Percentiles rank a stretch among this genome's conserved stretches.
Conservation (phyloP, 2,888 invertebrate species). For the Sturmia bella region DNA sequence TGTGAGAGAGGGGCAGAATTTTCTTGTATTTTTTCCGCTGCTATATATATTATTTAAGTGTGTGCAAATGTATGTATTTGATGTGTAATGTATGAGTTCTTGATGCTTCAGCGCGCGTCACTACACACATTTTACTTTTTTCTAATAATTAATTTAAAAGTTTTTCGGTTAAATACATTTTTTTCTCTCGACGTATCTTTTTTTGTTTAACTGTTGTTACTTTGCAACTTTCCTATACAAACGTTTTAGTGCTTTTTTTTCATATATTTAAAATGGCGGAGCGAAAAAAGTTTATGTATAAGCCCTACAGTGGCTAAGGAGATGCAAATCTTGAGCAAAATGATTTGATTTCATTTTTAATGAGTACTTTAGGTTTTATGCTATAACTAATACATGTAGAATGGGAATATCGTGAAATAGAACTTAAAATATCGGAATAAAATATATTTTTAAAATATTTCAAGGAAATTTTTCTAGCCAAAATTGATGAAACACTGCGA, state of each 20-base stretch:
- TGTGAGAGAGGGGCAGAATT: conserved; percentile 20
- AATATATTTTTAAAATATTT: too few species aligned
- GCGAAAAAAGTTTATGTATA: neutral
- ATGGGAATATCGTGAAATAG: too few species aligned
- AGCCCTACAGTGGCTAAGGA: conserved; percentile 36
- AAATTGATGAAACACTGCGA: too few species aligned
- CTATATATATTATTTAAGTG: neutral
- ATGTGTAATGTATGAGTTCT: conserved; percentile 69
- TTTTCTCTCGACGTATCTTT: conserved; percentile 50
- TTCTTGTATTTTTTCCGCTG: conserved; percentile 6
- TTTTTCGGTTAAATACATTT: conserved; percentile 75
- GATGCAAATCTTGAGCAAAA: neutral
- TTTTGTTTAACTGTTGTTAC: conserved; percentile 36
- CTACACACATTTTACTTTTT: conserved; percentile 74
- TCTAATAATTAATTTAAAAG: conserved; percentile 81
- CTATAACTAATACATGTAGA: too few species aligned
- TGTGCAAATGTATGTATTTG: conserved; percentile 56
- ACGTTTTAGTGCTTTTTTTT: conserved; percentile 16
- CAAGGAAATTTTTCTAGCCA: too few species aligned
- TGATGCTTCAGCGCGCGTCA: conserved; percentile 67
- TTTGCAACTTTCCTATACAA: conserved; percentile 48
- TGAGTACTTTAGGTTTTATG: too few species aligned
- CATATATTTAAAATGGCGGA: conserved; percentile 8
- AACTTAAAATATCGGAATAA: too few species aligned
- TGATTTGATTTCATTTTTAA: too few species aligned